Evolutionary conservation across 2,797 vertebrate species (phyloP).

Genomic region (Novumbra hubbsi): DNA sequence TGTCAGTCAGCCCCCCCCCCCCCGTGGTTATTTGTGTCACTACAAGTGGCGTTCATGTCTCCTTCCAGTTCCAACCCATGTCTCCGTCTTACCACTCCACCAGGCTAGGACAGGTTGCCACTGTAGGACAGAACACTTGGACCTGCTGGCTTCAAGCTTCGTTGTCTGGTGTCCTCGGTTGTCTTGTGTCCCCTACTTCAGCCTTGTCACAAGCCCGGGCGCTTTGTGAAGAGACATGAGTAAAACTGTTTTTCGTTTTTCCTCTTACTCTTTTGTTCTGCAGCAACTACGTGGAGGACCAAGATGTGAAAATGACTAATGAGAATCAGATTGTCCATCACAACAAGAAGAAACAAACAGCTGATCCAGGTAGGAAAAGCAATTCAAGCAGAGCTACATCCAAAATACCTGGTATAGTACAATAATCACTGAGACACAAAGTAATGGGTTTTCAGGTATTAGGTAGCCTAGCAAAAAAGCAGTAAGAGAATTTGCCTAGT

Average conservation of each 20-base stretch:
- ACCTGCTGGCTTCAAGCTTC: conserved; percentile 36
- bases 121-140: conserved; percentile 35
- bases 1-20: conserved; percentile 43
- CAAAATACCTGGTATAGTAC: neutral
- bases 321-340: conserved; percentile 89
- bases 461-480: neutral
- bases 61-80: neutral
- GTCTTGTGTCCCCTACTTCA: neutral
- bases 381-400: neutral
- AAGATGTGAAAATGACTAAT: conserved; percentile 96
- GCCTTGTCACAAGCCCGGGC: neutral
- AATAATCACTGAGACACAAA: neutral
- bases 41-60: neutral
- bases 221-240: neutral
- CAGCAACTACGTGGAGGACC: conserved; percentile 88
- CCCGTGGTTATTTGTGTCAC: conserved; percentile 54
- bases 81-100: neutral
- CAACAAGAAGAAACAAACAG: conserved; percentile 81
- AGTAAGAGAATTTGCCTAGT: no score
- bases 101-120: conserved; percentile 21
- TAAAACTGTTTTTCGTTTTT: conserved; percentile 18
- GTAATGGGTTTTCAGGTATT: neutral
- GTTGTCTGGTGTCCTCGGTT: conserved; percentile 2
- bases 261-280: conserved; percentile 24
- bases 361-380: conserved; percentile 82